These are phyloP conservation scores for Hyppa rectilinea DNA, from an alignment of 2,888 invertebrate genomes.

Conservation along the genomic window DNA sequence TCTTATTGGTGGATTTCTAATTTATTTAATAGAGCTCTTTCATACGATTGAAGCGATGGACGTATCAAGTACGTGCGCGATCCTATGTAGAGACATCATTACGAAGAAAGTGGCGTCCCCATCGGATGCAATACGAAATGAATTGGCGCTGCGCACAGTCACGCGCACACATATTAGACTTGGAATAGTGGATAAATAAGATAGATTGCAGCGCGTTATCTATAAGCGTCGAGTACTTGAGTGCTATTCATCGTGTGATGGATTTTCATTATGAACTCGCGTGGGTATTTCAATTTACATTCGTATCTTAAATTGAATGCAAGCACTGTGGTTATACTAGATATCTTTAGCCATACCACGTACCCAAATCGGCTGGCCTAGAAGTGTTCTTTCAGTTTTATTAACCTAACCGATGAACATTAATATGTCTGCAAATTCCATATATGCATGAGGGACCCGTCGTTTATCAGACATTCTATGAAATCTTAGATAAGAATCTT, in stretches of 20 bases:
- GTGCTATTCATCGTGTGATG: conserved; percentile 25
- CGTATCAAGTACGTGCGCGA: conserved; percentile 35
- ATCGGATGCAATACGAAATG: conserved; percentile 36
- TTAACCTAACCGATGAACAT: conserved; percentile 69
- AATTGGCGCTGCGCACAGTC: conserved; percentile 31
- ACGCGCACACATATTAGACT: conserved; percentile 35
- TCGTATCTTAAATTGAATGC: conserved; percentile 1
- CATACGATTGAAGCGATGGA: conserved; percentile 10
- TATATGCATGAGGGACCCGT: conserved; percentile 75
- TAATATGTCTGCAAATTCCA: conserved; percentile 79
- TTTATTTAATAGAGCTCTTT: conserved; percentile 11
- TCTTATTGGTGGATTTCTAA: conserved; percentile 6
- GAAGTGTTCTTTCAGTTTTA: conserved; percentile 68
- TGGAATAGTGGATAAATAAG: conserved; percentile 33
- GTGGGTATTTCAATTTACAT: conserved; percentile 12
- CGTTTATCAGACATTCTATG: conserved; percentile 60
- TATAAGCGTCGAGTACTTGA: not conserved
- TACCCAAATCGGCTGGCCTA: not conserved
- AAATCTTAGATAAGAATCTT: conserved; percentile 48
- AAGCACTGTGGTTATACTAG: not conserved
- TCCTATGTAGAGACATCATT: conserved; percentile 17
- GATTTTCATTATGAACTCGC: conserved; percentile 19
- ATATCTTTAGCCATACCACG: not conserved
- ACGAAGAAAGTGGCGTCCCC: conserved; percentile 27
- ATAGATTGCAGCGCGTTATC: conserved; percentile 11